phyloP scores from a whole-genome alignment of 53 echinoderm and acorn worm species.

The Astropecten irregularis region DNA sequence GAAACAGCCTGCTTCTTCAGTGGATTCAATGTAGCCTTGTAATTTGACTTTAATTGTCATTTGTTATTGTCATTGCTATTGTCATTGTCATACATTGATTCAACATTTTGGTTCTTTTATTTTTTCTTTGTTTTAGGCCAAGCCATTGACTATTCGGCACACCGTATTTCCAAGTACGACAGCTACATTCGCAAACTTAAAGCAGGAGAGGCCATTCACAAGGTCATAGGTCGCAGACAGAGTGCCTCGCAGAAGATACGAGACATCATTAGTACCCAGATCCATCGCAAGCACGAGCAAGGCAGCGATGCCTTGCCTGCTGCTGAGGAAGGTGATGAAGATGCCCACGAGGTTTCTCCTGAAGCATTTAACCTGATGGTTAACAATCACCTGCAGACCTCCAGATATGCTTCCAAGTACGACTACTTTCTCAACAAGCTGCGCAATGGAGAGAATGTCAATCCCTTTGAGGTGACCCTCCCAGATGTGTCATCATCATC shows the following conservation, averaged over 20 bases:
- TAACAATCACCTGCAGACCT: slow-evolving; percentile 42
- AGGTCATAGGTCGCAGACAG: slow-evolving; percentile 85
- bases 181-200: slow-evolving; percentile 97
- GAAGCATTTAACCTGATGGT: slow-evolving; percentile 28
- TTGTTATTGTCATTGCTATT: not conserved
- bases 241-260: slow-evolving; percentile 83
- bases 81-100: too few species aligned
- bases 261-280: slow-evolving; percentile 85
- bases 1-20: too few species aligned
- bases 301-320: not conserved
- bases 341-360: slow-evolving; percentile 3
- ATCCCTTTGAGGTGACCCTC: slow-evolving; percentile 23
- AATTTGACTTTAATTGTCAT: not conserved
- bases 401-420: slow-evolving; percentile 62
- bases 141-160: slow-evolving; percentile 88
- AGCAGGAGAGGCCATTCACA: slow-evolving; percentile 91
- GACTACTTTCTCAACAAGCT: slow-evolving; percentile 74
- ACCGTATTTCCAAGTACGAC: slow-evolving; percentile 96
- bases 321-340: slow-evolving; percentile 9
- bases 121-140: too few species aligned
- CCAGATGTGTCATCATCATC: slow-evolving; percentile 25
- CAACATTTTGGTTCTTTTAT: too few species aligned
- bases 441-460: slow-evolving; percentile 48
- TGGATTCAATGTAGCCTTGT: not conserved
- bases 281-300: slow-evolving; percentile 73